Percentiles rank a stretch among this genome's conserved stretches.
Conservation (phyloP, 2,888 invertebrate genomes). For the Dicycla oo region DNA sequence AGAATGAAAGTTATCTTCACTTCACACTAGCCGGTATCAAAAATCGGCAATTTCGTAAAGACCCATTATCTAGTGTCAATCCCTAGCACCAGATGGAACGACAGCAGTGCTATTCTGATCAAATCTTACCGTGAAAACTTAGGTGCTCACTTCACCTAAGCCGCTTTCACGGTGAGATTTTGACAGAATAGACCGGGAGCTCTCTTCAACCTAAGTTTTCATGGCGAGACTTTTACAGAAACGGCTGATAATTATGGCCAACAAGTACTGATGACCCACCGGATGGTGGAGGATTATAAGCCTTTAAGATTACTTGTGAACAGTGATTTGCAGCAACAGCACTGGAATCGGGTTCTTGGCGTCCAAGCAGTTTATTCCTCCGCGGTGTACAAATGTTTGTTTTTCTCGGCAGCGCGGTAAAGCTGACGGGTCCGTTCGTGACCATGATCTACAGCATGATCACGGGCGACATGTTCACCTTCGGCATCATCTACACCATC, state of each 20-base stretch:
- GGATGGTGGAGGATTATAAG: not conserved
- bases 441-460: constrained; percentile 99
- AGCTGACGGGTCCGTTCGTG: constrained; percentile 99
- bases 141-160: too few species aligned
- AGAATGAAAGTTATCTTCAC: too few species aligned
- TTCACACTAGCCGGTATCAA: too few species aligned
- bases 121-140: too few species aligned
- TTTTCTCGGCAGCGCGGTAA: constrained; percentile 93
- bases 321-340: not conserved
- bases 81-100: not conserved
- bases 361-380: not conserved
- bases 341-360: not conserved
- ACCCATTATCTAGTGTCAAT: too few species aligned
- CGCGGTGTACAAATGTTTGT: not conserved
- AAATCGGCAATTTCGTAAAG: too few species aligned
- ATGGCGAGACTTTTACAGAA: not conserved
- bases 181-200: too few species aligned
- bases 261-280: too few species aligned
- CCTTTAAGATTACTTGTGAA: not conserved
- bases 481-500: constrained; percentile 98
- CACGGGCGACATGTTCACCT: constrained; percentile 99
- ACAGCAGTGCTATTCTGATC: too few species aligned
- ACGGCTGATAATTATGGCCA: too few species aligned
- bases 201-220: not conserved
- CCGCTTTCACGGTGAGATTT: too few species aligned